Conservation (phyloP, 2,888 invertebrate species). For the Parnassius apollo region DNA sequence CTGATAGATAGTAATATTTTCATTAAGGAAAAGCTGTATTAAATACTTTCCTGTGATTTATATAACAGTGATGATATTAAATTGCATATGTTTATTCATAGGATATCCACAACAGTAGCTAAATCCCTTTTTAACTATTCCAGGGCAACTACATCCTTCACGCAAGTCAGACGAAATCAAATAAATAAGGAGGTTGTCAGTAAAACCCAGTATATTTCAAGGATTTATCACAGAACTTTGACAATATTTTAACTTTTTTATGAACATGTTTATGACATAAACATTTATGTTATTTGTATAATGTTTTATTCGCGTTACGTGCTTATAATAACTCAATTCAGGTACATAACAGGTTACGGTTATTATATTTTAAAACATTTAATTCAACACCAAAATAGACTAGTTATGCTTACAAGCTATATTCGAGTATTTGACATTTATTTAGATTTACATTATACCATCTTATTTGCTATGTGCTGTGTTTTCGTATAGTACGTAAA, state of each 20-base stretch:
- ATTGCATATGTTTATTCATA: too few species aligned
- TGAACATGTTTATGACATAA: not conserved
- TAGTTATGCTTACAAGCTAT: not conserved
- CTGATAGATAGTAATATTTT: too few species aligned
- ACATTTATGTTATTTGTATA: not conserved
- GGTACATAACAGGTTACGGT: not conserved
- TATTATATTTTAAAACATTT: too few species aligned
- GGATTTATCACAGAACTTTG: conserved; percentile 18
- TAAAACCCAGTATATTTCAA: conserved; percentile 21
- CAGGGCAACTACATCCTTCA: not conserved
- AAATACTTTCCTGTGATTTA: not conserved
- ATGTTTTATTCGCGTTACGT: too few species aligned
- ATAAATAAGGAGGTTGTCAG: conserved; percentile 5
- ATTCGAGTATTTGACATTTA: not conserved
- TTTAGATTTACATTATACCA: not conserved
- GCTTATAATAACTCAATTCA: not conserved
- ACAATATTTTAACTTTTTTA: conserved; percentile 1
- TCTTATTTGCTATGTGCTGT: not conserved
- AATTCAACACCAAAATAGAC: not conserved
- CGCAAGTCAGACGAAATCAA: not conserved
- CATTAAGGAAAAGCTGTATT: too few species aligned
- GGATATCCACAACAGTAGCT: too few species aligned
- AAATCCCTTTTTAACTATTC: too few species aligned
- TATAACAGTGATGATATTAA: not conserved
- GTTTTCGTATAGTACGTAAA: not conserved